Evolutionary conservation across 1,140 invertebrate species (phyloP), one percentile per base, ranked within the genome.

Genomic region (Drosophila parabipectinata): DNA sequence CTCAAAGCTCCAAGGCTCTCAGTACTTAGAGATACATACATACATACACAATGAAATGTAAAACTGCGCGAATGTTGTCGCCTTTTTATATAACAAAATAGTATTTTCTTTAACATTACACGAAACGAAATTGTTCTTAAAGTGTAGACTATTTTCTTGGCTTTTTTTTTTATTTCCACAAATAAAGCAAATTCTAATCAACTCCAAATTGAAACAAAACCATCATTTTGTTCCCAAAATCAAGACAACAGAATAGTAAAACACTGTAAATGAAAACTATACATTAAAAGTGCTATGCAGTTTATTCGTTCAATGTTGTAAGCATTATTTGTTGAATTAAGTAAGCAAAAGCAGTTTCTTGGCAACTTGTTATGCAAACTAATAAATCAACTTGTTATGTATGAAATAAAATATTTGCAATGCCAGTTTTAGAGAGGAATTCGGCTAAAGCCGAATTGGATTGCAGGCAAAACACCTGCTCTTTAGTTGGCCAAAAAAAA

Each of bases 11-110:
- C 71, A 67, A 59, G 56, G 50, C 63, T 37, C 54, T 62, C 39
- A 30, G 41, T 58, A 61, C 44, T 41, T 52, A 48, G 60, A 44
- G 54, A 34, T 18, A 34, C 50, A 71, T 47, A 41, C 6, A 21
- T 21, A 28, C 4, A 55, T 52, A 75, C 24, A 67, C n/a, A n/a
- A n/a, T n/a, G 8, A 32, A 32, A 83, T 63, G 75, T 53, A 41
- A 79, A 79, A 83, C 57, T 83, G 83, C 83, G 72, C 69, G 74
- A 74, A 68, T 63, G 61, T 60, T 59, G 60, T 71, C 62, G 68
- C 74, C 79, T 63, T 58, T 64, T 51, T 64, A 61, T 51, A 37
- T 3, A 37, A 9, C 8, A 34, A 34, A 9, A 34, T 2, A 34
- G 8, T 34, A 8, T 9, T 9, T 34, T 10, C 8, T 34, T 9